phyloP scores from a whole-genome alignment of 2,888 invertebrate genomes.

The Xylota sylvarum region DNA sequence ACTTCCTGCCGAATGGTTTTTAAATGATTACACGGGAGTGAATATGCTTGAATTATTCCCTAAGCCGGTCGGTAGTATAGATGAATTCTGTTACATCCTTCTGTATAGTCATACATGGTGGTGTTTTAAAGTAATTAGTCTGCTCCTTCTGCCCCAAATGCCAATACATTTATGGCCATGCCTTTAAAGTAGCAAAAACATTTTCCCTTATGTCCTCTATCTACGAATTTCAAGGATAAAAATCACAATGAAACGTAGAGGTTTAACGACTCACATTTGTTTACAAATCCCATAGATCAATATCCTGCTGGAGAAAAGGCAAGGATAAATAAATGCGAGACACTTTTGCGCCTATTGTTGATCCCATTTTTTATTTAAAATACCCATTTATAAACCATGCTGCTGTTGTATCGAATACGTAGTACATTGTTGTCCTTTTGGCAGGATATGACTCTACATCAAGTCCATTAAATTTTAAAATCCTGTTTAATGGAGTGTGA shows the following conservation, averaged over 20 bases:
- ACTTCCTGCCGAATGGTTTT: constrained; percentile 16
- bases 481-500: too few relatives aligned
- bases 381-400: background rate
- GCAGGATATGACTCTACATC: too few relatives aligned
- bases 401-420: background rate
- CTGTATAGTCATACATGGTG: too few relatives aligned
- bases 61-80: background rate
- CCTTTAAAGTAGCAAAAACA: too few relatives aligned
- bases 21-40: background rate
- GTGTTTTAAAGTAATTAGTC: too few relatives aligned
- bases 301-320: background rate
- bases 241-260: too few relatives aligned
- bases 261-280: background rate
- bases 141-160: too few relatives aligned
- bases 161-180: too few relatives aligned
- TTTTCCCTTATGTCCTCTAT: too few relatives aligned
- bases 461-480: too few relatives aligned
- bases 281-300: background rate
- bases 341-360: constrained; percentile 4
- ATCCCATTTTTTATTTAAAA: constrained; percentile 10
- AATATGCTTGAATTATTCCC: background rate
- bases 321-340: background rate
- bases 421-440: background rate
- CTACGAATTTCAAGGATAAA: too few relatives aligned
- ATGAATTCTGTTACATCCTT: too few relatives aligned